Evolutionary conservation across 1,140 invertebrate genomes (phyloP), one percentile per base, ranked within the genome.

Genomic region (Brachionus paranguensis): DNA sequence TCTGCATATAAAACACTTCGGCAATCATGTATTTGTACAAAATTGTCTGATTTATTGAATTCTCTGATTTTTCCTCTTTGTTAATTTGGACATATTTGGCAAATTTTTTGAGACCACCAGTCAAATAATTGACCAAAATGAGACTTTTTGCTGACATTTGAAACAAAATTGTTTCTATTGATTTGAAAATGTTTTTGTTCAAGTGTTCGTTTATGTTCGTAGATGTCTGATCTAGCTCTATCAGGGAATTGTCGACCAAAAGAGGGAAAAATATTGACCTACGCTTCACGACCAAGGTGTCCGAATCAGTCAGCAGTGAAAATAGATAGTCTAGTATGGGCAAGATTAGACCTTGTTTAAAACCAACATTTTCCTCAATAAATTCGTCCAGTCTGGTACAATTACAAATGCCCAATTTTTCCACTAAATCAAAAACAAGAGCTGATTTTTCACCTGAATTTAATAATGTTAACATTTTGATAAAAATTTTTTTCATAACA

Each of bases 221-320:
- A 20, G 17, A 43, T 17, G n/a, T 20, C n/a, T 68, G 27, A 68
- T 72, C 68, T 47, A 33, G 33, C 37, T 72, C 68, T 3, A 72
- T 33, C n/a, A 76, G 45, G 8, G 72, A 76, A 24, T 29, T 50
- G 33, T 76, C 72, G 1, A 76, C 72, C 20, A 76, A 47, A 27
- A 76, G 47, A 20, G 72, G 72, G 45, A 76, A 76, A 76, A 76
- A 76, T 27, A 76, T 76, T 4, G 72, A 76, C 10, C 45, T 11
- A 27, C 72, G 41, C 33, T 76, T 76, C 14, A 24, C 24, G 7
- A 20, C 43, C 65, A 70, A 47, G 43, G 20, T 76, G 3, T 76
- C 20, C 10, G 72, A 37, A 12, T 50, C 24, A 2, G 17, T 27
- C 43, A 76, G 27, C 11, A 76, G 43, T 76, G 47, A 76, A 76